Evolutionary conservation across 2,113 vertebrate genomes (phyloP).

Genomic region (Alethe diademata): DNA sequence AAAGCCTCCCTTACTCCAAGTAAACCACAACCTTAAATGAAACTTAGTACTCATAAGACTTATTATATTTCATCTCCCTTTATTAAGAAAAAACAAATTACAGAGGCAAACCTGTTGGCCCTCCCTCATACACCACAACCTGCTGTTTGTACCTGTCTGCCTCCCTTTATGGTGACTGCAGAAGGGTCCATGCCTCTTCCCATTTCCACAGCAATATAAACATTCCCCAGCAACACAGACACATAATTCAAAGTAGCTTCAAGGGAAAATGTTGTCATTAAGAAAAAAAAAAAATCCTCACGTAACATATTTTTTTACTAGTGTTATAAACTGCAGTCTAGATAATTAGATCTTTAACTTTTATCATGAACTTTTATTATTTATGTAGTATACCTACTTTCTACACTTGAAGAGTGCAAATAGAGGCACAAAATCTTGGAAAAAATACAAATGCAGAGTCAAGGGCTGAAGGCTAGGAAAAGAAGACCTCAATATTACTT

Average conservation of each 20-base stretch:
- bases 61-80: neutral
- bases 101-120: neutral
- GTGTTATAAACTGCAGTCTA: neutral
- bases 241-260: neutral
- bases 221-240: neutral
- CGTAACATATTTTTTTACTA: neutral
- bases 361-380: neutral
- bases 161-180: neutral
- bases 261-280: neutral
- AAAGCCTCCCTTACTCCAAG: constrained; percentile 45
- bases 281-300: neutral
- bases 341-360: neutral
- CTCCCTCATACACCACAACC: neutral
- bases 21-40: constrained; percentile 57
- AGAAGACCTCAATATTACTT: neutral
- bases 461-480: neutral
- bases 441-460: neutral
- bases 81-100: constrained; percentile 8
- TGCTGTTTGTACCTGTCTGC: neutral
- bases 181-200: rapidly evolving
- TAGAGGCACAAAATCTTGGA: neutral
- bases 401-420: neutral
- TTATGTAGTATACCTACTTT: neutral
- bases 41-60: constrained; percentile 11
- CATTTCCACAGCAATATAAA: neutral